Evolutionary conservation across 2,113 vertebrate species (phyloP).

Genomic region (Rattus rattus): DNA sequence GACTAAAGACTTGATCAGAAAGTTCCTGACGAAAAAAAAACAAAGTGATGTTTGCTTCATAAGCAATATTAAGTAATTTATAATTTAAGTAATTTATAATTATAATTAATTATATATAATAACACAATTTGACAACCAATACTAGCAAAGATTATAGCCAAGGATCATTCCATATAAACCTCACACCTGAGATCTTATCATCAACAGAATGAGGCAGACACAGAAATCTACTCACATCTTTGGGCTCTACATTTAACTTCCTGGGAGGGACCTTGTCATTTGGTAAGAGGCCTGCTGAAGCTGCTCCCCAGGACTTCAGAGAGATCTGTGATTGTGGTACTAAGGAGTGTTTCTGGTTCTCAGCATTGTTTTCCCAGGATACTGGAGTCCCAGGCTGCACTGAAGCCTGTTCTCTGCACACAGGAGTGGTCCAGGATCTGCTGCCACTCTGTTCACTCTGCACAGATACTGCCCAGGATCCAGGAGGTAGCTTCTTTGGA

Average conservation of each 20-base stretch:
- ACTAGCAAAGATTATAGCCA: not conserved
- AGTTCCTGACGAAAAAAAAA: constrained; percentile 31
- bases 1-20: not conserved
- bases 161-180: not conserved
- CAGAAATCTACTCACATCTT: constrained; percentile 88
- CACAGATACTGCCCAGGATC: constrained; percentile 82
- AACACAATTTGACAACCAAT: not conserved
- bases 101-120: too few relatives aligned
- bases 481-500: constrained; percentile 74
- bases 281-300: constrained; percentile 85
- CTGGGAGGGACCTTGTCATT: constrained; percentile 87
- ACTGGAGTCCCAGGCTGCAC: constrained; percentile 71
- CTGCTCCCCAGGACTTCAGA: constrained; percentile 89
- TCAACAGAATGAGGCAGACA: not conserved
- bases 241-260: constrained; percentile 86
- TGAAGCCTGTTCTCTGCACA: constrained; percentile 72
- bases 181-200: not conserved
- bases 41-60: not conserved
- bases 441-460: constrained; percentile 80
- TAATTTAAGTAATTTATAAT: not conserved
- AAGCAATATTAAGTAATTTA: not conserved
- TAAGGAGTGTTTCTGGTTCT: constrained; percentile 75
- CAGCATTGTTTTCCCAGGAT: constrained; percentile 84
- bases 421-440: constrained; percentile 78
- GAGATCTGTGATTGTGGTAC: constrained; percentile 78